Percentiles rank a stretch among this genome's conserved stretches.
phyloP scores from a whole-genome alignment of 2,888 invertebrate genomes.

The Dorcus parallelipipedus region DNA sequence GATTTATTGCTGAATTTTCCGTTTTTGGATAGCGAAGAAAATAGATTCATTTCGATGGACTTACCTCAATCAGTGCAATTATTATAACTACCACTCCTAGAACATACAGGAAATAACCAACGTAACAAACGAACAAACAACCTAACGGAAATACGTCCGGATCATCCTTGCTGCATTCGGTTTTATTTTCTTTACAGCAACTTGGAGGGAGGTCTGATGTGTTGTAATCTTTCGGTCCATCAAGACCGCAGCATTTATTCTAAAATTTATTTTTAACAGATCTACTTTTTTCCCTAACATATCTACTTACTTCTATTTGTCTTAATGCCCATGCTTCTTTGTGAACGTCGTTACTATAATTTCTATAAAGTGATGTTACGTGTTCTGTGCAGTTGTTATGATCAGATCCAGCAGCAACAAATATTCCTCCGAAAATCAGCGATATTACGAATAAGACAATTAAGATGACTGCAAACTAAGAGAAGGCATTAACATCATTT shows the following conservation, averaged over 20 bases:
- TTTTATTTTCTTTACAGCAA: conserved; percentile 17
- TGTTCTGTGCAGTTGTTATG: too few species aligned
- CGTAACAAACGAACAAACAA: too few species aligned
- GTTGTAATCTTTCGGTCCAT: conserved; percentile 43
- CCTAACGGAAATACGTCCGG: background rate
- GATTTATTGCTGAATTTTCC: too few species aligned
- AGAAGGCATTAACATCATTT: conserved; percentile 25
- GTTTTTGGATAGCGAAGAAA: too few species aligned
- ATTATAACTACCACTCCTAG: conserved; percentile 4
- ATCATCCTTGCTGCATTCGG: conserved; percentile 11
- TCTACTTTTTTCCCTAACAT: background rate
- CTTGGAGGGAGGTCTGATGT: conserved; percentile 11
- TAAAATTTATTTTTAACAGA: background rate
- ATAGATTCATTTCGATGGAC: background rate
- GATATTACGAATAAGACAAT: conserved; percentile 56
- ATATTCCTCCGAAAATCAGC: too few species aligned
- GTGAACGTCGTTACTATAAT: conserved; percentile 39
- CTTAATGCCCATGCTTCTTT: conserved; percentile 59
- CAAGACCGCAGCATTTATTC: conserved; percentile 55
- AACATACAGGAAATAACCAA: background rate
- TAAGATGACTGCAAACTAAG: conserved; percentile 68
- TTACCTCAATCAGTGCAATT: conserved; percentile 18
- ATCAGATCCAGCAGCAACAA: too few species aligned
- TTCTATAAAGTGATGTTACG: too few species aligned
- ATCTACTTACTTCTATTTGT: conserved; percentile 55